Percentiles rank a stretch among this genome's conserved stretches.
phyloP scores from a whole-genome alignment of 2,888 invertebrate species.

The Diplazon laetatorius region DNA sequence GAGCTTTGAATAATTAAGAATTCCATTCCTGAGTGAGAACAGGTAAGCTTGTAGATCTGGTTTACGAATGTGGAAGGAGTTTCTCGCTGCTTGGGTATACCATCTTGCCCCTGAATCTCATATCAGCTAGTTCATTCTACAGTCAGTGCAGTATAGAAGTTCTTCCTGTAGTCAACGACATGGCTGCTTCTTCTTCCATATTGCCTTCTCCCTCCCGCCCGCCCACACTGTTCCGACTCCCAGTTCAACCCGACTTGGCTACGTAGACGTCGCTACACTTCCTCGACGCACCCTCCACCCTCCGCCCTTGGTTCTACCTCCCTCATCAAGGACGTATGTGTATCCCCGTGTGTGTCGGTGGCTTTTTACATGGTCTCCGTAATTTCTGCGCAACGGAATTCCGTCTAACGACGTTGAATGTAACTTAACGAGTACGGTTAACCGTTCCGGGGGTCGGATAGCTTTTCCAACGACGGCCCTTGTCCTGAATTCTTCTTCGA shows the following conservation, averaged over 20 bases:
- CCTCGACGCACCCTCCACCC: constrained; percentile 14
- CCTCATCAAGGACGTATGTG: too few species aligned
- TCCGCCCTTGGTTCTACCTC: background rate
- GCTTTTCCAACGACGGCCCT: background rate
- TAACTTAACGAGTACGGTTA: background rate
- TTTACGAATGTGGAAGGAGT: too few species aligned
- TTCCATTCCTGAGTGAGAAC: too few species aligned
- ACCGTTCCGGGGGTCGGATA: background rate
- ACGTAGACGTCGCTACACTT: background rate
- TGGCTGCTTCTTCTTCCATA: constrained; percentile 33
- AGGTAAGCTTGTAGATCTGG: too few species aligned
- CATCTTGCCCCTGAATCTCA: background rate
- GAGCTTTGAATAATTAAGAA: too few species aligned
- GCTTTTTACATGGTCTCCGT: background rate
- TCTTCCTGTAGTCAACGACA: constrained; percentile 13
- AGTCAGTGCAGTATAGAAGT: background rate
- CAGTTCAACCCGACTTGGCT: constrained; percentile 18
- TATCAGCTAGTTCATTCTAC: constrained; percentile 1
- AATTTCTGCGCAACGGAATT: constrained; percentile 40
- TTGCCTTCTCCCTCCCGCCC: constrained; percentile 39
- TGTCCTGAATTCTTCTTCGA: constrained; percentile 28
- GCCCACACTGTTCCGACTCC: constrained; percentile 21
- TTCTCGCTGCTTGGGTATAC: background rate
- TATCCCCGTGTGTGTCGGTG: background rate
- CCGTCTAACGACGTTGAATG: constrained; percentile 39